phyloP scores from a whole-genome alignment of 1,140 invertebrate species.

The Diploscapter pachys region DNA sequence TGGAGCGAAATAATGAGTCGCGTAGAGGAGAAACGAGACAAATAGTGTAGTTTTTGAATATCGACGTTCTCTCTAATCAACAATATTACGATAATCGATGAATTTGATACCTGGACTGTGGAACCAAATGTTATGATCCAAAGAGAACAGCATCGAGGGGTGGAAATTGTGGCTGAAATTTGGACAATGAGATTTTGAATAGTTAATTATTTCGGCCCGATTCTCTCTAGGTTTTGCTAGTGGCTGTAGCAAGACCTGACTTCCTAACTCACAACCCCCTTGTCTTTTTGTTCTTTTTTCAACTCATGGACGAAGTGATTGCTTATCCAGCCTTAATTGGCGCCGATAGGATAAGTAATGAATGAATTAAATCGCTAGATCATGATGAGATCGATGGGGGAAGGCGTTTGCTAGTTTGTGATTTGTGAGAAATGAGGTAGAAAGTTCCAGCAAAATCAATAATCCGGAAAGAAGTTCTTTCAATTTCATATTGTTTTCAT shows the following conservation, averaged over 20 bases:
- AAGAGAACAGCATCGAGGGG: conserved; percentile 32
- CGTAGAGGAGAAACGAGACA: too few relatives aligned
- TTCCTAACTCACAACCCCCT: neutral
- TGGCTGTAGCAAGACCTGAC: neutral
- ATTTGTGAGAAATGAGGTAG: too few relatives aligned
- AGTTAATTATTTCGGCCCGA: neutral
- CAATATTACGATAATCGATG: too few relatives aligned
- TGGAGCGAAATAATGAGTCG: too few relatives aligned
- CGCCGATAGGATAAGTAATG: too few relatives aligned
- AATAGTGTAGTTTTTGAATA: too few relatives aligned
- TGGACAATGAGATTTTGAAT: neutral
- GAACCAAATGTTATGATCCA: conserved; percentile 40
- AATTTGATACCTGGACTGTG: conserved; percentile 21
- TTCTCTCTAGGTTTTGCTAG: neutral
- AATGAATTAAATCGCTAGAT: too few relatives aligned
- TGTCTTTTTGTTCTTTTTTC: neutral
- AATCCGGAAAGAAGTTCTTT: neutral
- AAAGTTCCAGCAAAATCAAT: neutral
- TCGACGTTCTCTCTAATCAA: too few relatives aligned
- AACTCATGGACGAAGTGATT: neutral
- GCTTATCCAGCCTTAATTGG: neutral
- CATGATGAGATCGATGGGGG: too few relatives aligned
- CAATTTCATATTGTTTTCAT: neutral
- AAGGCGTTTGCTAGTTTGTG: too few relatives aligned
- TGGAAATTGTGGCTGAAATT: conserved; percentile 31